Evolutionary conservation across 2,797 vertebrate genomes (phyloP).

Genomic region (Crenichthys baileyi): DNA sequence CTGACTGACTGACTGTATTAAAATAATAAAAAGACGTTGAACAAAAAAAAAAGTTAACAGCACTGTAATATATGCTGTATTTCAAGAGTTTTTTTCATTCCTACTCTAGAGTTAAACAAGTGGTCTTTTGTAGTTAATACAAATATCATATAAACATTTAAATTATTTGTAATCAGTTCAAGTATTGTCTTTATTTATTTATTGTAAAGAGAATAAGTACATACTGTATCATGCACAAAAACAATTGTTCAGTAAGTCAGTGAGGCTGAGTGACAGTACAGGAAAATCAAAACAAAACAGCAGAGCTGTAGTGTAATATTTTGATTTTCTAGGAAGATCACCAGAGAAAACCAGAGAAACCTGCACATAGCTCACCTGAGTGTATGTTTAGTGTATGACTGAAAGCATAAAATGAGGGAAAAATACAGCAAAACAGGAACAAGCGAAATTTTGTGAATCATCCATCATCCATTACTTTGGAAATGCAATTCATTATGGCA

Average conservation of each 20-base stretch:
- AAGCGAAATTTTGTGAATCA: slow-evolving; percentile 55
- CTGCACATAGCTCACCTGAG: slow-evolving; percentile 33
- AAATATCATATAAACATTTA: neutral
- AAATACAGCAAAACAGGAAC: slow-evolving; percentile 41
- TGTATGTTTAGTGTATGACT: slow-evolving; percentile 49
- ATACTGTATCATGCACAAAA: neutral
- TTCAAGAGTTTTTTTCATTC: too few species aligned
- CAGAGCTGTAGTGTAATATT: slow-evolving; percentile 32
- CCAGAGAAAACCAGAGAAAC: slow-evolving; percentile 27
- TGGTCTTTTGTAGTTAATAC: neutral
- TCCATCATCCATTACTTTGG: slow-evolving; percentile 70
- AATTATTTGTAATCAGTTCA: slow-evolving; percentile 1
- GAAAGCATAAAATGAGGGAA: slow-evolving; percentile 35
- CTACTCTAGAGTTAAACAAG: neutral
- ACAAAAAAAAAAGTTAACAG: too few species aligned
- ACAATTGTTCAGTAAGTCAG: neutral
- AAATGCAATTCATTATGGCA: slow-evolving; percentile 68
- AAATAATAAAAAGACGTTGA: too few species aligned
- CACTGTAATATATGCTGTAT: too few species aligned
- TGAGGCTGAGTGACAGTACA: slow-evolving; percentile 1
- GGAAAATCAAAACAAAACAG: slow-evolving; percentile 3
- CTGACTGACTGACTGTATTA: too few species aligned
- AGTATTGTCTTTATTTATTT: slow-evolving; percentile 41
- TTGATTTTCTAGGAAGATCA: slow-evolving; percentile 30
- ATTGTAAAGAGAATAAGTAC: slow-evolving; percentile 11